These are phyloP conservation scores for Schizothorax lantsangensis DNA, from an alignment of 2,797 vertebrate genomes.

Conservation along the genomic window DNA sequence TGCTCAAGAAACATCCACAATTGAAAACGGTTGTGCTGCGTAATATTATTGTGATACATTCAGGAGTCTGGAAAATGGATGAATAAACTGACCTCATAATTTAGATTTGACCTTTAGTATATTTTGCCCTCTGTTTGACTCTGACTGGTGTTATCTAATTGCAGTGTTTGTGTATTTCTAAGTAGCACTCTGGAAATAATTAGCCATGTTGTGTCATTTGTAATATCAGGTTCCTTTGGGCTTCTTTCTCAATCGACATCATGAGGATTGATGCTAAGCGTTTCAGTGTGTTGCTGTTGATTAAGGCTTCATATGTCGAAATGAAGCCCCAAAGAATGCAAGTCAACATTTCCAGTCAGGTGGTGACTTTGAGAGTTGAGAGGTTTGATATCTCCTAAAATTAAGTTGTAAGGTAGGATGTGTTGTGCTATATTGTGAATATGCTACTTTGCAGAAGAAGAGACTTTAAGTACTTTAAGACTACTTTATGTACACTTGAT, in stretches of 20 bases:
- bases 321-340: background rate
- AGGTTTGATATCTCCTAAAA: background rate
- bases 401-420: background rate
- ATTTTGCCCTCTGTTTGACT: background rate
- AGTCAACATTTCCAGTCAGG: conserved; percentile 21
- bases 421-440: background rate
- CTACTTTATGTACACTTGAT: background rate
- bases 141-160: background rate
- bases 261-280: background rate
- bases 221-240: conserved; percentile 27
- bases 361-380: conserved; percentile 14
- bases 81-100: background rate
- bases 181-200: background rate
- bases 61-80: background rate
- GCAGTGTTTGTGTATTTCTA: background rate
- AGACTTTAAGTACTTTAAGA: background rate
- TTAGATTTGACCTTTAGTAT: background rate
- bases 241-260: conserved; percentile 16
- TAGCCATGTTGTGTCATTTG: background rate
- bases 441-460: background rate
- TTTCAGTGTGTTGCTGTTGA: background rate
- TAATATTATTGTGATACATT: background rate
- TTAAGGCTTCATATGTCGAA: conserved; percentile 17
- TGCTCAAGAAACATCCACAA: background rate
- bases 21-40: background rate